These are phyloP conservation scores for Hyla sarda DNA, from an alignment of 2,113 vertebrate genomes.

Conservation along the genomic window DNA sequence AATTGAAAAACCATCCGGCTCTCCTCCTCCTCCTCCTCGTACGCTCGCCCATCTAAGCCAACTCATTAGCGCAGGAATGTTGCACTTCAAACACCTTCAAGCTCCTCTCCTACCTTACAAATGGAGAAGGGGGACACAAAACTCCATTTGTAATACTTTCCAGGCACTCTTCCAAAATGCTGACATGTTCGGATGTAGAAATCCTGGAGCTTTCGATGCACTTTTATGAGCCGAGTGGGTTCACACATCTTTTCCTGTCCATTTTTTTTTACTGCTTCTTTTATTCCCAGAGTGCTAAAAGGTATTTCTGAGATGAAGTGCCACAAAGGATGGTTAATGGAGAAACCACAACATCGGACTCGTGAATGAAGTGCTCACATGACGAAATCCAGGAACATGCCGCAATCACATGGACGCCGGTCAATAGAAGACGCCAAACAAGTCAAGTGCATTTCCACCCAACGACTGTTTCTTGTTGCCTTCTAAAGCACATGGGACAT, in stretches of 20 bases:
- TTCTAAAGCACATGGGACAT: no score
- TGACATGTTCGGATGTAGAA: conserved; percentile 43
- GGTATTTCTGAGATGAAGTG: not conserved
- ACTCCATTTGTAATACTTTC: conserved; percentile 55
- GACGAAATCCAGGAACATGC: not conserved
- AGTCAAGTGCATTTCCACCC: not conserved
- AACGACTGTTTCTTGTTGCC: not conserved
- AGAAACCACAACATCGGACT: not conserved
- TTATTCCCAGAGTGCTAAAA: conserved; percentile 3
- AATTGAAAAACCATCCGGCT: not conserved
- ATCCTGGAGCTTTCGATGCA: conserved; percentile 40
- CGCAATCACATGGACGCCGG: not conserved
- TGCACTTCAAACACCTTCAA: conserved; percentile 52
- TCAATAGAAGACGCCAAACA: not conserved
- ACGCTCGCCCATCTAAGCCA: conserved; percentile 12
- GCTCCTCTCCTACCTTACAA: conserved; percentile 43
- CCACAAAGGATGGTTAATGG: not conserved
- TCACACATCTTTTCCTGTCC: conserved; percentile 53
- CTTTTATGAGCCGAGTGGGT: conserved; percentile 47
- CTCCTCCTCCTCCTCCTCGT: not conserved
- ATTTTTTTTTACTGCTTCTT: conserved; percentile 23
- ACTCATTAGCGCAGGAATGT: conserved; percentile 14
- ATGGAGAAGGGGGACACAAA: conserved; percentile 34
- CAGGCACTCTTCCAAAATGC: conserved; percentile 50
- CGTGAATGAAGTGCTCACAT: not conserved